Evolutionary conservation across 2,888 invertebrate species (phyloP), one percentile per base, ranked within the genome.

Genomic region (Bombylius discolor): DNA sequence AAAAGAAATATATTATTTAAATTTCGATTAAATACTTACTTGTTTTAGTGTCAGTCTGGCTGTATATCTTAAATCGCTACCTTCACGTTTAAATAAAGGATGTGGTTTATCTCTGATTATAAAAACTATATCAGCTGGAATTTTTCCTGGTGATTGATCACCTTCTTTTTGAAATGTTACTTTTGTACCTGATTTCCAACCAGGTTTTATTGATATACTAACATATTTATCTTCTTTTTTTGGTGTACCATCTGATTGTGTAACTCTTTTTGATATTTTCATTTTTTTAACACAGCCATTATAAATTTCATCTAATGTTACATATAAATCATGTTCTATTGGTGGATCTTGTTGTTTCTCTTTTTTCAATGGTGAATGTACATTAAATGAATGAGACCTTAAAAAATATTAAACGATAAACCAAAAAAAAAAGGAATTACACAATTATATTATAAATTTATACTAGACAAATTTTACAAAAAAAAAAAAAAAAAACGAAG

Each of bases 141-240:
- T 91, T 77, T 91, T 94, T 65, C 91, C 89, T 52, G 92, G 83
- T 49, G 86, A 85, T 70, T 96, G 96, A 72, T 97, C 97, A 42
- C 97, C 97, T 75, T 97, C 97, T 68, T 90, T 87, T 71, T 95
- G 94, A 80, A 97, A 97, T 62, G 97, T 97, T 62, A 97, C 95
- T 77, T 95, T 96, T 0, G 97, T 97, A 49, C 97, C 97, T 4
- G 95, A 89, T 73, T 97, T 97, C 97, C 97, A 97, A 36, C 97
- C 97, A 2, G 95, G 95, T 72, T 96, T 96, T 11, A 97, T 89
- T 65, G 94, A 93, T 66, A 97, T 93, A 23, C 92, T 92, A 51
- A 93, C 77, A 48, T 96, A 92, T 77, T 97, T 97, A 70, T 97
- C 97, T 73, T 97, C 96, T 67, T 89, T 89, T 68, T 85, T 85